Evolutionary conservation across 2,888 invertebrate species (phyloP), one percentile per base, ranked within the genome.

Genomic region (Patella depressa): DNA sequence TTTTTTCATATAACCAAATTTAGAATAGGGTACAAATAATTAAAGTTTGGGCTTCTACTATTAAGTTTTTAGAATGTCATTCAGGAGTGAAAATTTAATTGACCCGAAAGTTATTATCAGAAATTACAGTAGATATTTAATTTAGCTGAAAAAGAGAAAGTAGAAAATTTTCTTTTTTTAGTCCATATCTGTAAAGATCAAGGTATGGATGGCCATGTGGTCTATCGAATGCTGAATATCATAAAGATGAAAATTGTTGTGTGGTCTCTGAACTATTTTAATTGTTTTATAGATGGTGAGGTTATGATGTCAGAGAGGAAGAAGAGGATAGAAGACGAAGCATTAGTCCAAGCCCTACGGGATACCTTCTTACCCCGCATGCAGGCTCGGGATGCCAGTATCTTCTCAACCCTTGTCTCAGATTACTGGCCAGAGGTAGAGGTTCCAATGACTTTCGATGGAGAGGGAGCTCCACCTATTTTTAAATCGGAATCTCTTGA

Each of bases 331-430:
- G 89, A 89, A 75, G 88, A 89, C 74, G 82, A 85, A 73, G 85
- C 90, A 1, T 73, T 91, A 53, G 89, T 90, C 17, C 85, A 83
- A 5, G 88, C 90, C 4, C 81, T 91, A 3, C 80, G 89, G 5
- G 89, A 90, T 84, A 86, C 88, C 9, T 88, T 90, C 85, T 81
- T 91, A 74, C 90, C 91, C 0, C 83, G 90, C 15, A 85, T 90
- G 81, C 82, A 84, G 54, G 85, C 88, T 19, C 76, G 89, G 53
- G 89, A 90, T 81, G 86, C 88, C 77, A 88, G 87, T 75, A 82
- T 90, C 5, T 89, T 91, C 80, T 81, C 88, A 24, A 88, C 87
- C 45, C 78, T 89, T 15, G 77, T 90, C 7, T 80, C 80, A 17
- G 90, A 90, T 79, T 84, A 89, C 2, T 90, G 89, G 89, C 89